Base-by-base conservation (phyloP, 2,113 vertebrate genomes). In the Nibea coibor region DNA sequence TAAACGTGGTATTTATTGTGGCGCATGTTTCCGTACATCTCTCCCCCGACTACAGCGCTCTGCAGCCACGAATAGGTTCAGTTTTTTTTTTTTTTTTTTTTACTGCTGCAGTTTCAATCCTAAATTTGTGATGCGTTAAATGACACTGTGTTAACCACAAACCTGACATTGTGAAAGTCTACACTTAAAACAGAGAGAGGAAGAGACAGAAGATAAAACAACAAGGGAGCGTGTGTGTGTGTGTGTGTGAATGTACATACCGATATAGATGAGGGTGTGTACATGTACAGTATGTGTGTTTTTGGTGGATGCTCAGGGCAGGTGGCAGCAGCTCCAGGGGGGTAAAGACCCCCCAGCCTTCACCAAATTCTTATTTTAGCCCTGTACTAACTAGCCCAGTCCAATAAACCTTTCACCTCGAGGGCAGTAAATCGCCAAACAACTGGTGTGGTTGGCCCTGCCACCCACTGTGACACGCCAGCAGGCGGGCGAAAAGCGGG, bases 361-460 rank as follows among this genome's bases (percentile, higher is more conserved):
- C 81, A 80, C 82, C 70, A 61, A 81, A 85, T 87, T 78, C 90
- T 91, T 94, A 92, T 94, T 95, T 95, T 94, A 92, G 93, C 83
- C 72, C 45, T 74, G 82, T 64, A 82, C 94, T 94, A 94, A 95
- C 94, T 93, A 90, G 93, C 92, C 78, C 66, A 56, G 57, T 88
- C 88, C 86, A 94, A 91, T 94, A 95, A 94, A 94, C 93, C 94
- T 92, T 93, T 94, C 91, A 93, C 92, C 93, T 66, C 16, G 5
- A 35, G 35, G 78, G 89, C 80, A 58, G 84, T 95, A 95, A 94
- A 95, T 95, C 88, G 75, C 77, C 74, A 84, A 88, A 93, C 93
- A 96, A 95, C 94, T 95, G 94, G 84, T 89, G 90, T 86, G 84
- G 82, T 78, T 82, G 86, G 87, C 71, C 51, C 77, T 87, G 92